Conservation (phyloP, 2,113 vertebrate species). For the Xyrauchen texanus region DNA sequence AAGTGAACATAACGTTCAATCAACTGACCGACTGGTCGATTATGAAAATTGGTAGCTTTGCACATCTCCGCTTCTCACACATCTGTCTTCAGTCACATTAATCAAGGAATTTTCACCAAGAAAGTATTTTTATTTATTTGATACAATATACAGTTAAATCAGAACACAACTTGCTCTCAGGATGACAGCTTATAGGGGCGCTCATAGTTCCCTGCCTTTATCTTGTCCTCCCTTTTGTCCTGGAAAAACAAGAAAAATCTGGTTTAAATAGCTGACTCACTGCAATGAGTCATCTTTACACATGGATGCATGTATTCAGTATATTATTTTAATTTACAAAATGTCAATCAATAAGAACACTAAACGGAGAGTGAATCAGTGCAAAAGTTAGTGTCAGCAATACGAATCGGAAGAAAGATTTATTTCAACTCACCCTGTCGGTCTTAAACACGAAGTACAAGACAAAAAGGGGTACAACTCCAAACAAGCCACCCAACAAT, state of each 20-base stretch:
- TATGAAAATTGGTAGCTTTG: no score
- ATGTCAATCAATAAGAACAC: background rate
- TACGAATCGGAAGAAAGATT: background rate
- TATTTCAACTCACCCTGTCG: slow-evolving; percentile 73
- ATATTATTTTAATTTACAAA: background rate
- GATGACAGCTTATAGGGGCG: slow-evolving; percentile 67
- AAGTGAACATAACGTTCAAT: no score
- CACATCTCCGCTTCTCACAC: no score
- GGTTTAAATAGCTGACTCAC: background rate
- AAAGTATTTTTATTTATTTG: slow-evolving; percentile 26
- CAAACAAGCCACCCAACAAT: slow-evolving; percentile 73
- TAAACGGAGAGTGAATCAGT: background rate
- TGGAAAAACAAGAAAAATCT: slow-evolving; percentile 57
- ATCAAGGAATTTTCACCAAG: no score
- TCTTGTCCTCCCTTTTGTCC: slow-evolving; percentile 78
- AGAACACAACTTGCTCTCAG: slow-evolving; percentile 61
- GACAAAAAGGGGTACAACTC: slow-evolving; percentile 76
- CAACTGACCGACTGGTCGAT: no score
- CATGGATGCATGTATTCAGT: no score
- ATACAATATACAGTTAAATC: slow-evolving; percentile 46
- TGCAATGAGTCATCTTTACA: no score
- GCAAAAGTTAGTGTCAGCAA: background rate
- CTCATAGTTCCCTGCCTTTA: slow-evolving; percentile 78
- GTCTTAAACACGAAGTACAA: slow-evolving; percentile 75
- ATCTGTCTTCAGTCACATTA: background rate